Evolutionary conservation across 1,140 invertebrate genomes (phyloP).

Genomic region (Trichonephila clavipes): DNA sequence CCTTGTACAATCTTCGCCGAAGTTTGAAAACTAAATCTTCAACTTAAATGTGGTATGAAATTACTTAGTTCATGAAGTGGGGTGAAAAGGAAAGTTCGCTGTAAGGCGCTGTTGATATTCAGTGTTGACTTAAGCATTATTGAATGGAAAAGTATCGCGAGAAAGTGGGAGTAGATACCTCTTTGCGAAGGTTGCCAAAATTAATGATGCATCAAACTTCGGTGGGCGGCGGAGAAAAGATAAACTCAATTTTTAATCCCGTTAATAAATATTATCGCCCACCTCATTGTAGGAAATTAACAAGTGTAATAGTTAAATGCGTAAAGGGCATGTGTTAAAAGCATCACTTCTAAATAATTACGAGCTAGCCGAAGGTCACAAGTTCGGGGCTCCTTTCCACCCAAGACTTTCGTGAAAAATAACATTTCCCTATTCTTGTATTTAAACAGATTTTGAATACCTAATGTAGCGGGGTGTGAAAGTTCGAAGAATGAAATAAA

Average conservation of each 20-base stretch:
- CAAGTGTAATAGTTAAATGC: not conserved
- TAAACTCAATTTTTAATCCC: not conserved
- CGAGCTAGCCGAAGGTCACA: no score
- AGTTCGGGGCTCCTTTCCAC: no score
- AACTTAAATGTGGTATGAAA: not conserved
- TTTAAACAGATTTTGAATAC: no score
- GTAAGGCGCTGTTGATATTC: not conserved
- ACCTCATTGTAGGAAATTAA: not conserved
- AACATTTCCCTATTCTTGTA: no score
- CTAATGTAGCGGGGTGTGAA: no score
- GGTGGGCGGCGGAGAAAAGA: not conserved
- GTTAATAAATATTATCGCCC: not conserved
- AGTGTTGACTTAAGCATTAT: not conserved
- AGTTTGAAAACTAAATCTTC: not conserved
- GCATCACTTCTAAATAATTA: not conserved
- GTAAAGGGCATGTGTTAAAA: not conserved
- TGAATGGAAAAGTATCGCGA: not conserved
- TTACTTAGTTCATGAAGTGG: not conserved
- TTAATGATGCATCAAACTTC: constrained; percentile 1
- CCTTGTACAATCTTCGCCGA: not conserved
- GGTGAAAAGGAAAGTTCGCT: not conserved
- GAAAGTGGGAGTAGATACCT: not conserved
- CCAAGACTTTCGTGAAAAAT: no score
- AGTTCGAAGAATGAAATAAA: no score
- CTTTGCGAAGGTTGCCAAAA: not conserved